Base-by-base conservation (phyloP, 2,888 invertebrate species). In the Netelia melanura region DNA sequence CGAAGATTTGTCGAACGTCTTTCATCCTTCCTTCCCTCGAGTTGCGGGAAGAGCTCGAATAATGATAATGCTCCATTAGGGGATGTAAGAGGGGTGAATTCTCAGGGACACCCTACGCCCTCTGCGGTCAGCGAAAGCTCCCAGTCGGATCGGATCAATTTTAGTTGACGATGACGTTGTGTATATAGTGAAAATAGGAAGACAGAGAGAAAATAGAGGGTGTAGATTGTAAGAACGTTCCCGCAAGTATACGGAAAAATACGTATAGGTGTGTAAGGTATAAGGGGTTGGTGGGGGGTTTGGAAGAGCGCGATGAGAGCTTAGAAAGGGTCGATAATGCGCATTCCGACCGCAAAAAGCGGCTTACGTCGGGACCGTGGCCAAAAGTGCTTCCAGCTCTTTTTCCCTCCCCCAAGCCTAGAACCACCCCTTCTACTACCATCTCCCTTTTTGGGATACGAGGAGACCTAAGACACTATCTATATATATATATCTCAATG, bases 331-430 rank as follows among this genome's bases (percentile, higher is more conserved):
- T 90, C 91, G 91, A 91, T 90, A 90, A 90, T 91, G 88, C 90
- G 90, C 88, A 90, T 91, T 88, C 88, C 83, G 87, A 82, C 88
- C 89, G 87, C 90, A 90, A 89, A 90, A 91, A 90, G 89, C 87
- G 82, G 88, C 89, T 89, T 87, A 88, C 83, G 61, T 82, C 84
- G 88, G 89, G 89, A 88, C 84, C 87, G 48, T 71, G 77, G 89
- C 89, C 90, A 89, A 90, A 90, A 91, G 89, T 89, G 87, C 87
- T 85, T 84, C 85, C 81, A 81, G 78, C 77, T 80, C 90, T 86
- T 87, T 84, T 83, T 82, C 48, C 38, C 52, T 30, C 67, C 80
- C 56, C 68, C 68, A 81, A 52, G 48, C 86, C 77, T 62, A 79
- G 78, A 17, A 25, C 68, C 64, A 56, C 79, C 58, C 43, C 67